Base-by-base conservation (phyloP, 2,113 vertebrate species). In the Cololabis saira region DNA sequence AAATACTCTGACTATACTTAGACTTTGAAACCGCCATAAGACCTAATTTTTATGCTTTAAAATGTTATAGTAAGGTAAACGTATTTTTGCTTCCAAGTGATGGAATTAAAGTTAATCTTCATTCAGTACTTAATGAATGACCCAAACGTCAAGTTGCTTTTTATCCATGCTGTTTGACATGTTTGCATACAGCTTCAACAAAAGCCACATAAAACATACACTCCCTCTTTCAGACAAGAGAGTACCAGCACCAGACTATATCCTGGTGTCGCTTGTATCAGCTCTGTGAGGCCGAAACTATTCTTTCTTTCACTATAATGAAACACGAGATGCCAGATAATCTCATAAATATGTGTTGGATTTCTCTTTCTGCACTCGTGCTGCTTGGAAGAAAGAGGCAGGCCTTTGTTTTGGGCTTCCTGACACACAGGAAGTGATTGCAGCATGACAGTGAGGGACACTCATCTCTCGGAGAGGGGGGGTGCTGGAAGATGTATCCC, bases 391-490 rank as follows among this genome's bases (percentile, higher is more conserved):
- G 54, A 63, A 75, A 85, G 77, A 90, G 84, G 66, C 78, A 71
- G 62, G 76, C 66, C 92, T 92, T 93, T 93, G 92, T 93, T 71
- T 69, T 59, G 65, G 56, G 74, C 63, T 84, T 89, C 86, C 82
- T 84, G 82, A 81, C 79, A 77, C 76, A 89, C 87, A 92, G 92
- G 91, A 94, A 92, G 88, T 89, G 89, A 83, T 87, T 87, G 88
- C 80, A 81, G 76, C 15, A 71, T 83, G 90, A 93, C 91, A 90
- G 90, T 78, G 82, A 88, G 90, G 84, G 89, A 92, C 89, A 90
- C 90, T 92, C 91, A 90, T 92, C 90, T 87, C 82, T 74, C 55
- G 80, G 86, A 78, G 37, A 58, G 74, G 81, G 81, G 80, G 83
- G 84, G 86, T 89, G 89, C 76, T 78, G 51, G 73, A 71, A 90